Conservation (phyloP, 35 echinoderm and acorn worm genomes). For the Apostichopus californicus region DNA sequence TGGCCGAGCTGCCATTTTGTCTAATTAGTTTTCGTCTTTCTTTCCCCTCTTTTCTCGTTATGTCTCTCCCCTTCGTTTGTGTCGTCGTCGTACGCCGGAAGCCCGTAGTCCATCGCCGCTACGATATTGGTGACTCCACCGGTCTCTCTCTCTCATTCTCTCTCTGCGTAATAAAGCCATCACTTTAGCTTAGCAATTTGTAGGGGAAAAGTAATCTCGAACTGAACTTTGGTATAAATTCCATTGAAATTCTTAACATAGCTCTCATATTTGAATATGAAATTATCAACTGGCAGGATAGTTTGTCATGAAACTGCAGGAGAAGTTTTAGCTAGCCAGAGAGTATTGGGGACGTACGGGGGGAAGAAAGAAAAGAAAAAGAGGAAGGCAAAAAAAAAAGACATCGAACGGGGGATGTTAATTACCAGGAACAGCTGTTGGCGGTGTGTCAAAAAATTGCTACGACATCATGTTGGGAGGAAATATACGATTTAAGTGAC, state of each 20-base stretch:
- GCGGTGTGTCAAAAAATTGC: slow-evolving; percentile 48
- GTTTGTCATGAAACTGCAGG: slow-evolving; percentile 46
- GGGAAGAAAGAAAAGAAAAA: not conserved
- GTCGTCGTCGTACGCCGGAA: not conserved
- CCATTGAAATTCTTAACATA: slow-evolving; percentile 56
- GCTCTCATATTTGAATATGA: slow-evolving; percentile 51
- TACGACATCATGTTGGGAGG: slow-evolving; percentile 52
- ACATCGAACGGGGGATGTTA: slow-evolving; percentile 40
- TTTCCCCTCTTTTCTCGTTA: not conserved
- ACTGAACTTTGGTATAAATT: slow-evolving; percentile 54
- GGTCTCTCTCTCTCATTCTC: not conserved
- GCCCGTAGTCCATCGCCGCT: not conserved
- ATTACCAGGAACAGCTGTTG: slow-evolving; percentile 47
- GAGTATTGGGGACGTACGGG: slow-evolving; percentile 36
- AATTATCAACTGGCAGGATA: slow-evolving; percentile 41
- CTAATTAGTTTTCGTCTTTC: slow-evolving; percentile 38
- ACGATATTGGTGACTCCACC: not conserved
- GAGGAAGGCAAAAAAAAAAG: not conserved
- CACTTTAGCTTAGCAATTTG: slow-evolving; percentile 45
- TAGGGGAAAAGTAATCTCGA: slow-evolving; percentile 49
- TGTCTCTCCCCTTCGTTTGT: not conserved
- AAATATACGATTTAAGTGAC: slow-evolving; percentile 52
- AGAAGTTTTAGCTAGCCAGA: slow-evolving; percentile 14
- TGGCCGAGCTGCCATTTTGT: slow-evolving; percentile 29
- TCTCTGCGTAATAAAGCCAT: slow-evolving; percentile 20